Evolutionary conservation across 2,113 vertebrate genomes (phyloP), one percentile per base, ranked within the genome.

Genomic region (Catharus fuscescens): DNA sequence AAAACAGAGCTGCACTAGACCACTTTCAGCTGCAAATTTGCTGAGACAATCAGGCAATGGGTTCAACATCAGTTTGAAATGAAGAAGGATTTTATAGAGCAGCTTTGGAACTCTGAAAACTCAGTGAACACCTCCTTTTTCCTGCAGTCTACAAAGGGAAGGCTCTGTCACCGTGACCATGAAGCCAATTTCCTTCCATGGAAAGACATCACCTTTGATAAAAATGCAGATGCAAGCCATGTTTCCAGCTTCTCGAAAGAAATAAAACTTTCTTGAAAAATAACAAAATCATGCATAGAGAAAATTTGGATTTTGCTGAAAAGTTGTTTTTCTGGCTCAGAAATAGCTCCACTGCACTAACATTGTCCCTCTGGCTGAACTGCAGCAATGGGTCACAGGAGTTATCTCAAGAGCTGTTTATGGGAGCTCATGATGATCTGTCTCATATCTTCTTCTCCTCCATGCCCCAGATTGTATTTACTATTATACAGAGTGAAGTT

Each of bases 211-310:
- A 48, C 14, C 34, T 79, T 82, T 59, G 34, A 57, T 4, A 50
- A 76, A 78, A 89, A 72, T 14, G 40, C 12, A 69, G 23, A 56
- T 31, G 42, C 14, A 52, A 34, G 8, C 50, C 50, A 59, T 18
- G 5, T 7, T 60, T 83, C 23, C 21, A 73, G 21, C 52, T 80
- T 84, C 25, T 48, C 40, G 45, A 72, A 79, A 85, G 25, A 85
- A 85, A 65, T n/a, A 5, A 28, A 90, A 44, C 7, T 67, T 79
- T 12, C 18, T 10, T 65, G 36, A 21, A 45, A 81, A 84, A 0
- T 2, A 0, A 0, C 19, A 66, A 54, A 87, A 52, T 9, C 6
- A 2, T 16, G 21, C 2, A 4, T 44, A 23, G 45, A 45, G 31
- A 72, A 88, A 88, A 71, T 61, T 2, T 61, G 19, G 23, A 32